Evolutionary conservation across 2,113 vertebrate species (phyloP).

Genomic region (Colistium nudipinnis): DNA sequence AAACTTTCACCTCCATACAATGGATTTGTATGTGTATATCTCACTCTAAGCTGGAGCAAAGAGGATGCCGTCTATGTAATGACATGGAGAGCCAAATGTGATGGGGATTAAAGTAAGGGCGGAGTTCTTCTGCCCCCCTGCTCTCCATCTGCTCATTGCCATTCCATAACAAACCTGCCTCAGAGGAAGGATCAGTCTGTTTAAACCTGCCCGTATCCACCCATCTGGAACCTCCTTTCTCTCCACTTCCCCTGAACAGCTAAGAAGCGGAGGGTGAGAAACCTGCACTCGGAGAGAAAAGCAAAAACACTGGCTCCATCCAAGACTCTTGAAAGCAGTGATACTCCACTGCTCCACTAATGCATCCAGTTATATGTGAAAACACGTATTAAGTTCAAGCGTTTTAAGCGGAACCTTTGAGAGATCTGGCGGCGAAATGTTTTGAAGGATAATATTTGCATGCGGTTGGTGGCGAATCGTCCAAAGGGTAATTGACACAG

Average conservation of each 20-base stretch:
- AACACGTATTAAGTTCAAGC: slow-evolving; percentile 47
- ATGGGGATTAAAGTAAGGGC: slow-evolving; percentile 8
- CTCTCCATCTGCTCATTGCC: slow-evolving; percentile 20
- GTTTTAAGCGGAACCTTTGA: slow-evolving; percentile 38
- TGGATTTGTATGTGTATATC: background rate
- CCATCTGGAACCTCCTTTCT: background rate
- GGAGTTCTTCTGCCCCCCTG: background rate
- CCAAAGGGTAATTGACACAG: slow-evolving; percentile 61
- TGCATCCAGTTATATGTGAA: slow-evolving; percentile 47
- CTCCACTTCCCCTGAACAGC: slow-evolving; percentile 6
- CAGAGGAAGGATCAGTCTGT: background rate
- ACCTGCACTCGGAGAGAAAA: slow-evolving; percentile 27
- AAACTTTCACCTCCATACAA: background rate
- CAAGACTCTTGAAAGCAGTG: slow-evolving; percentile 42
- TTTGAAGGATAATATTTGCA: slow-evolving; percentile 72
- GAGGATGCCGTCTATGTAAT: background rate
- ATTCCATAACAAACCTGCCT: slow-evolving; percentile 42
- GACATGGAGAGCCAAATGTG: slow-evolving; percentile 1
- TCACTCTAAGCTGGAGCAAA: background rate
- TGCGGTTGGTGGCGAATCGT: slow-evolving; percentile 50
- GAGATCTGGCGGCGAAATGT: slow-evolving; percentile 55
- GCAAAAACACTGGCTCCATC: slow-evolving; percentile 50
- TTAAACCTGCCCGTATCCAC: slow-evolving; percentile 1
- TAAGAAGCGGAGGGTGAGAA: slow-evolving; percentile 20
- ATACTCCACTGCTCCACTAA: slow-evolving; percentile 16